Base-by-base conservation (phyloP, 2,888 invertebrate genomes). In the Lepidochitona cinerea region DNA sequence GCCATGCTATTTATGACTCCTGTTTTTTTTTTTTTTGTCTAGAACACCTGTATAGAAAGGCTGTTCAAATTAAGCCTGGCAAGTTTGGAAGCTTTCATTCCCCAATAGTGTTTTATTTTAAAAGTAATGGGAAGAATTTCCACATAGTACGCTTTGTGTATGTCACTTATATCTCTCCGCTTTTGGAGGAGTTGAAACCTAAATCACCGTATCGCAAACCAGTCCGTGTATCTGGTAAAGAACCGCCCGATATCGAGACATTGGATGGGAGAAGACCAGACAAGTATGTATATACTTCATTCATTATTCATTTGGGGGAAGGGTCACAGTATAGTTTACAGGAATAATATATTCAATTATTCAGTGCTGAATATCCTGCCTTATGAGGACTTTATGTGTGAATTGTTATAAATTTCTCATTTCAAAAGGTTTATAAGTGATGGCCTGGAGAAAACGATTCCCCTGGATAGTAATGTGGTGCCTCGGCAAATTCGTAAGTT, bases 41-140 rank as follows among this genome's bases (percentile, higher is more conserved):
- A 85, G 86, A 82, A 26, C 72, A 74, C 4, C 67, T 66, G 0
- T 85, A 84, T 67, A 72, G 54, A 14, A 76, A 85, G 9, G 74
- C 68, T 7, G 73, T 86, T 1, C 71, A 71, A 23, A 76, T 76
- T 1, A 72, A 77, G 29, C 83, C 83, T 0, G 70, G 75, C 18
- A 76, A 83, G 70, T 71, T 84, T 1, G 86, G 86, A 1, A 81
- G 71, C 52, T 84, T 78, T 72, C 80, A 83, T 64, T 75, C 81
- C 1, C 82, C 83, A 0, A 32, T 87, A 2, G 84, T 81, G 23
- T 85, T 87, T 71, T 78, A 80, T 33, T 82, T 85, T 53, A 64
- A 70, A 5, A 65, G 36, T 9, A 64, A 69, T 14, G 41, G 68
- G 6, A 76, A 74, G 26, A 18, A 65, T 23, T 29, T 14, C 29